phyloP scores from a whole-genome alignment of 2,113 vertebrate genomes.

The Laticauda laticaudata region DNA sequence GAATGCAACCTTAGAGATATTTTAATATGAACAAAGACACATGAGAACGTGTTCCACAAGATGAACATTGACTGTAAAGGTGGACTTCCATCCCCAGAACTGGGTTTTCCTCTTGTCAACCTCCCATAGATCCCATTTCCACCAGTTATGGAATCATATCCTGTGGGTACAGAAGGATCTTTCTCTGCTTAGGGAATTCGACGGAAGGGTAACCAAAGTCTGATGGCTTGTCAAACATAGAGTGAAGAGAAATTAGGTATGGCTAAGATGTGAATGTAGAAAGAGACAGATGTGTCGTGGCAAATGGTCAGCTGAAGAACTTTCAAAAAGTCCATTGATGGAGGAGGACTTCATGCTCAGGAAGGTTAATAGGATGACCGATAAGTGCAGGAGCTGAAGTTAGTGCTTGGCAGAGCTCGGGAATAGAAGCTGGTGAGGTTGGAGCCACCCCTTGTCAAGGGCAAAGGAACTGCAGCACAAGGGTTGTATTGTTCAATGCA shows the following conservation, averaged over 20 bases:
- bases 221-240: no score
- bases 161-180: not conserved
- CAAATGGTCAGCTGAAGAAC: not conserved
- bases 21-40: constrained; percentile 17
- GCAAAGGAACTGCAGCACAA: not conserved
- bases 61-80: not conserved
- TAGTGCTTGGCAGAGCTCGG: not conserved
- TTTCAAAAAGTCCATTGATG: not conserved
- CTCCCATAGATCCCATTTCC: not conserved
- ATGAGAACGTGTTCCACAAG: not conserved
- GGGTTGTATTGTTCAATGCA: constrained; percentile 14
- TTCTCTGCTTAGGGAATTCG: not conserved
- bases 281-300: not conserved
- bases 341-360: not conserved
- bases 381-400: not conserved
- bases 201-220: not conserved
- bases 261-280: not conserved
- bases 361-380: not conserved
- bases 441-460: not conserved
- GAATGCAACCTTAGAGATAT: not conserved
- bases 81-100: not conserved
- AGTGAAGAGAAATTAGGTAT: not conserved
- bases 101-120: not conserved
- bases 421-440: not conserved
- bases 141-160: not conserved